Percentiles rank a stretch among this genome's conserved stretches.
phyloP scores from a whole-genome alignment of 2,797 vertebrate species.

The Clarias pachynema region DNA sequence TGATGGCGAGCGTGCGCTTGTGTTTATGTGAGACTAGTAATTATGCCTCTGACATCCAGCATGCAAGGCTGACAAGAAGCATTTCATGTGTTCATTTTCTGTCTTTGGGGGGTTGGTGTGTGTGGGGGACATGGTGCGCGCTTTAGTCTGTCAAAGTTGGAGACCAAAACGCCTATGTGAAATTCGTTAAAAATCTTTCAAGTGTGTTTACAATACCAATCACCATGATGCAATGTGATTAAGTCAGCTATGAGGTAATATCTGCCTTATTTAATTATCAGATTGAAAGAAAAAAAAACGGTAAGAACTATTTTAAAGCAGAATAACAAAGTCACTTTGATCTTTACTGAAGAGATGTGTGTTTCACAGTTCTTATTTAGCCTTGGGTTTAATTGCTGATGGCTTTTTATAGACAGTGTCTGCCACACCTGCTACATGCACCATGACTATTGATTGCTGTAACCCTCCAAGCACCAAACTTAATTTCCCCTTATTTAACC shows the following conservation, averaged over 20 bases:
- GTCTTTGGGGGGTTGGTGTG: constrained; percentile 37
- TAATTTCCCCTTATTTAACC: constrained; percentile 62
- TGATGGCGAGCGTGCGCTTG: constrained; percentile 40
- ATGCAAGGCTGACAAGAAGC: constrained; percentile 34
- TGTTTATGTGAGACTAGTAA: constrained; percentile 64
- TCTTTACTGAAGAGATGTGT: constrained; percentile 68
- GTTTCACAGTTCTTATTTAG: constrained; percentile 66
- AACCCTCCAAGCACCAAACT: constrained; percentile 69
- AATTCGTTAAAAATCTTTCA: neutral
- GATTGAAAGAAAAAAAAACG: neutral
- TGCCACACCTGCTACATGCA: constrained; percentile 65
- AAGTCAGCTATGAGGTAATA: neutral
- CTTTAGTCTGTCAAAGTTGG: neutral
- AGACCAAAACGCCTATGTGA: neutral
- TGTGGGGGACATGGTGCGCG: neutral
- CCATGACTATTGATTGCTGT: constrained; percentile 65
- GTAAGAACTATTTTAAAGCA: neutral
- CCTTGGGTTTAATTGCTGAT: constrained; percentile 75
- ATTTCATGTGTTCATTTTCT: constrained; percentile 41
- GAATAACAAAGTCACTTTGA: constrained; percentile 51
- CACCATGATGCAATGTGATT: neutral
- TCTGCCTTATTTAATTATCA: neutral
- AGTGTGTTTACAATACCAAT: constrained; percentile 11
- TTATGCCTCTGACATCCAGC: constrained; percentile 49
- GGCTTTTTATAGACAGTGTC: constrained; percentile 73